These are phyloP conservation scores for Caenorhabditis virilis DNA, from an alignment of 2,888 invertebrate species.

Conservation along the genomic window DNA sequence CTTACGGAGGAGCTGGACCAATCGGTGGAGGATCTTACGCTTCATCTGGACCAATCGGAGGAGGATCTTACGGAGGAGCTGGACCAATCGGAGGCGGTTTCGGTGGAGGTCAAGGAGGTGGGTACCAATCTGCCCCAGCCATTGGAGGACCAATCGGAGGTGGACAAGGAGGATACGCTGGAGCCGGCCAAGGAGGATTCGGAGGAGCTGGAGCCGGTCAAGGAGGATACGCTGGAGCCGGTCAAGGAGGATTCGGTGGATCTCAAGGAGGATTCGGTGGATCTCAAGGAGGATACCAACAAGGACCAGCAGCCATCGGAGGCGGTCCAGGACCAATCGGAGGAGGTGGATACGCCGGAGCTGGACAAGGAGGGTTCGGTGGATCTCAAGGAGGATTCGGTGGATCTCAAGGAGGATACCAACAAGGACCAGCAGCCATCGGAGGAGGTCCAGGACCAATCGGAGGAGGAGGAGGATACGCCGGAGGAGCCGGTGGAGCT, in stretches of 20 bases:
- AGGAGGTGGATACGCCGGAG: conserved; percentile 5
- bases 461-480: conserved; percentile 18
- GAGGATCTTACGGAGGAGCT: conserved; percentile 13
- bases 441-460: too few relatives aligned
- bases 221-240: conserved; percentile 28
- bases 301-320: conserved; percentile 10
- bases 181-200: conserved; percentile 10
- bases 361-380: conserved; percentile 7
- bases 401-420: conserved; percentile 12
- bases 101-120: conserved; percentile 11
- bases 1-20: conserved; percentile 4
- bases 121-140: conserved; percentile 10
- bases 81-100: conserved; percentile 10
- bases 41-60: too few relatives aligned
- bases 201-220: conserved; percentile 9
- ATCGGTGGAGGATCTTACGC: conserved; percentile 12
- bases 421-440: conserved; percentile 14
- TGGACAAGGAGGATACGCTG: conserved; percentile 15
- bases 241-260: conserved; percentile 19
- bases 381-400: conserved; percentile 8
- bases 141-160: conserved; percentile 11
- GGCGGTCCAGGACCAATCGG: conserved; percentile 11
- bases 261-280: conserved; percentile 16
- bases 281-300: conserved; percentile 15
- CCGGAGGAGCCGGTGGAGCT: conserved; percentile 12